Evolutionary conservation across 2,797 vertebrate species (phyloP), one percentile per base, ranked within the genome.

Genomic region (Anas capensis): DNA sequence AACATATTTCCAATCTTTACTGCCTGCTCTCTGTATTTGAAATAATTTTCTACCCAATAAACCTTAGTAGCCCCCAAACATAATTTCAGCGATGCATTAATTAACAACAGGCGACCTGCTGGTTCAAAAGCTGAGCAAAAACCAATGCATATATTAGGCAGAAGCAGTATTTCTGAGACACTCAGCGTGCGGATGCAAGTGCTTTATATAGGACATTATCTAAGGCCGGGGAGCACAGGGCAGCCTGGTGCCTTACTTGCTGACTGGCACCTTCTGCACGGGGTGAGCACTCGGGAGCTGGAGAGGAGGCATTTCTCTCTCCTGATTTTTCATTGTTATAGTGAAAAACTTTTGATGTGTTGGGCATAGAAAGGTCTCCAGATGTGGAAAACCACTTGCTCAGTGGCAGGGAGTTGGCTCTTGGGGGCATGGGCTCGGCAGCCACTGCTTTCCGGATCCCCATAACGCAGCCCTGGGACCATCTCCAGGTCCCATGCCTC

Each of bases 21-120:
- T 88, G 77, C 93, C 88, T 96, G 85, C 83, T 94, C 95, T 89
- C 92, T 76, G 94, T 88, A 72, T 92, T 97, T 97, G 95, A 96
- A 97, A 90, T 96, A 94, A 84, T 95, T 97, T 97, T 95, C 91
- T 97, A 97, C 95, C 96, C 94, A 97, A 80, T 92, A 96, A 98
- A 96, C 86, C 71, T 85, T 95, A 73, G 94, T 93, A 83, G 95
- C 96, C 81, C 93, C 94, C 79, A 95, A 97, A 96, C 86, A 93
- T 97, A 96, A 96, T 95, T 95, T 93, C 84, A 95, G 91, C 2
- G 4, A 27, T 75, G 77, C 89, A 82, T 97, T 97, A 96, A 97
- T 97, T 97, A 97, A 96, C 86, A 66, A 23, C 92, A 83, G 94
- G 95, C 88, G 57, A 92, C 90, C 75, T 2, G 0, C 14, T 62